These are phyloP conservation scores for Platycheirus albimanus DNA, from an alignment of 2,888 invertebrate genomes.

Conservation along the genomic window DNA sequence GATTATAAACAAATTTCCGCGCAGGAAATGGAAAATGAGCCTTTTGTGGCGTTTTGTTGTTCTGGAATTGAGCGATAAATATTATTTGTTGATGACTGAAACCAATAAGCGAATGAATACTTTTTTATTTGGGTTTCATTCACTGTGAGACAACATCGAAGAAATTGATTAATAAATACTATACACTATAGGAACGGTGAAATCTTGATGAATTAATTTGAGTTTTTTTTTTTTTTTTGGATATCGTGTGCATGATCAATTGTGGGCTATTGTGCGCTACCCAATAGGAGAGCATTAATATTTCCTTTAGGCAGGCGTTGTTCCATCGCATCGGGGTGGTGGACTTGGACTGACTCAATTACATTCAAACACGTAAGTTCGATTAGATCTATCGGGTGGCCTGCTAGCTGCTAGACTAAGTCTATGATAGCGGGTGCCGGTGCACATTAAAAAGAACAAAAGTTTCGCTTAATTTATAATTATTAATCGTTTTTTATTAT, in stretches of 20 bases:
- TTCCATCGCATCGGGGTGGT: constrained; percentile 45
- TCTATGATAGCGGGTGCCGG: constrained; percentile 26
- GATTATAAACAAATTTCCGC: constrained; percentile 75
- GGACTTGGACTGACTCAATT: constrained; percentile 65
- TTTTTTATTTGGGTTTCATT: neutral
- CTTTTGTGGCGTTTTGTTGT: constrained; percentile 68
- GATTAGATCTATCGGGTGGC: constrained; percentile 52
- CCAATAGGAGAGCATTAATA: constrained; percentile 63
- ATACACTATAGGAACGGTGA: constrained; percentile 42
- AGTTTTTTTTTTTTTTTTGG: constrained; percentile 24
- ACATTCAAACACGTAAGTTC: constrained; percentile 65
- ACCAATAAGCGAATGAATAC: constrained; percentile 71
- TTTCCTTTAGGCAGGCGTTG: constrained; percentile 53
- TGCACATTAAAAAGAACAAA: constrained; percentile 57
- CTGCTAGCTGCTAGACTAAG: neutral
- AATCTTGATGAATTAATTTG: constrained; percentile 73
- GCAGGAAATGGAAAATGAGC: constrained; percentile 73
- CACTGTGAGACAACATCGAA: constrained; percentile 36
- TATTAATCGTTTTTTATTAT: constrained; percentile 69
- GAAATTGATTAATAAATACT: constrained; percentile 68
- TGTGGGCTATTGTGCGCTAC: constrained; percentile 24
- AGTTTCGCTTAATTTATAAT: constrained; percentile 73
- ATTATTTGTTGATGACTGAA: constrained; percentile 74
- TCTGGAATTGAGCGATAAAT: constrained; percentile 70
- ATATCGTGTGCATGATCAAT: constrained; percentile 66